phyloP scores from a whole-genome alignment of 2,888 invertebrate species.

The Unio delphinus region DNA sequence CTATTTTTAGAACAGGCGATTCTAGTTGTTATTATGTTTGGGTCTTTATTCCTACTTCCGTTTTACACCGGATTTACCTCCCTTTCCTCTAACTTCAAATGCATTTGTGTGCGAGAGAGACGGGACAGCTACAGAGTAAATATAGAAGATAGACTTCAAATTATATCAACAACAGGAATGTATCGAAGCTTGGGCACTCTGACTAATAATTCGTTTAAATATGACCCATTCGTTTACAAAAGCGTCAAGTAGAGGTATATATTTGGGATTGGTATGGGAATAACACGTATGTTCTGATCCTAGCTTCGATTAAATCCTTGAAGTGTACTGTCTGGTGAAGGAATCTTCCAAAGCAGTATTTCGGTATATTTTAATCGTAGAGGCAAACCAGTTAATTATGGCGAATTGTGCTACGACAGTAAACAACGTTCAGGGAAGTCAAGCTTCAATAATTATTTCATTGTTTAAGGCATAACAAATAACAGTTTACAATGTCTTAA shows the following conservation, averaged over 20 bases:
- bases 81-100: conserved; percentile 34
- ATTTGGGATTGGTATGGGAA: no score
- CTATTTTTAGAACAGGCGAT: conserved; percentile 44
- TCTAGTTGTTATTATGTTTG: conserved; percentile 49
- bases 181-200: conserved; percentile 16
- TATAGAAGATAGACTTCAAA: conserved; percentile 6
- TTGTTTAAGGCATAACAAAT: no score
- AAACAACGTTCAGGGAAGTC: no score
- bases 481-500: no score
- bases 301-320: no score
- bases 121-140: conserved; percentile 7
- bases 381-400: no score
- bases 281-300: no score
- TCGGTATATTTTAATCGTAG: no score
- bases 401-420: no score
- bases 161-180: conserved; percentile 6
- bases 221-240: neutral
- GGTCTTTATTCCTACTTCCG: conserved; percentile 51
- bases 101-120: conserved; percentile 11
- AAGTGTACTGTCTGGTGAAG: no score
- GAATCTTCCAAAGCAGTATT: no score
- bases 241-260: neutral
- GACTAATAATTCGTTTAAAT: conserved; percentile 4
- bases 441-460: no score
- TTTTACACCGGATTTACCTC: conserved; percentile 61